These are phyloP conservation scores for Leucosticte australis DNA, from an alignment of 2,113 vertebrate genomes.

Conservation along the genomic window DNA sequence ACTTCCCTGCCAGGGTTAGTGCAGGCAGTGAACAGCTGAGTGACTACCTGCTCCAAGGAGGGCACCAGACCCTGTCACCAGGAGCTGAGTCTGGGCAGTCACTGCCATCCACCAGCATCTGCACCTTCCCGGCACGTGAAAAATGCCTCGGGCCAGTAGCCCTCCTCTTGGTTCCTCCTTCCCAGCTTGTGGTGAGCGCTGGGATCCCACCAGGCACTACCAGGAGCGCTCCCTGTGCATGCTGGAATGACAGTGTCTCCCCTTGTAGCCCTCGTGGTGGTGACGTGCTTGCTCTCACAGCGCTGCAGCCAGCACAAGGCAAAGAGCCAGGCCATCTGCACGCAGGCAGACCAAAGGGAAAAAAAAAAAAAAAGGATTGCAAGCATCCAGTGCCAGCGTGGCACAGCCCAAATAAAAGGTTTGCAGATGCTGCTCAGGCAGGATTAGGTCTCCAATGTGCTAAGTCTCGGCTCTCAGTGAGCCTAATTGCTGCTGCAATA, in stretches of 20 bases:
- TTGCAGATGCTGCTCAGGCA: constrained; percentile 63
- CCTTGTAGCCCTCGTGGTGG: neutral
- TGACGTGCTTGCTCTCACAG: neutral
- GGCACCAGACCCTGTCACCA: neutral
- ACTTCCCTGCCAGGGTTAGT: neutral
- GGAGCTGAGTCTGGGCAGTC: neutral
- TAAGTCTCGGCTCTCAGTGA: constrained; percentile 51
- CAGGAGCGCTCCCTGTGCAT: accelerated
- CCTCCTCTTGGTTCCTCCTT: neutral
- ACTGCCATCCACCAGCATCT: neutral
- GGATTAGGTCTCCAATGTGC: constrained; percentile 60
- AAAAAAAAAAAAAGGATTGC: neutral
- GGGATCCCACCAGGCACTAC: neutral
- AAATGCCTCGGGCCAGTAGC: neutral
- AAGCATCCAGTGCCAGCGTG: constrained; percentile 24
- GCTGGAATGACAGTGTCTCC: neutral
- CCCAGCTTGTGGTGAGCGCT: neutral
- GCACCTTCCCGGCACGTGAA: accelerated
- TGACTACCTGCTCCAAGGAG: neutral
- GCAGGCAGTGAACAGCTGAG: neutral
- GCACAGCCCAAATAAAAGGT: constrained; percentile 53
- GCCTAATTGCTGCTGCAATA: constrained; percentile 62
- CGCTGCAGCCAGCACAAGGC: neutral
- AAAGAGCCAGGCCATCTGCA: constrained; percentile 38
- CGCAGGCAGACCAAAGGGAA: neutral